phyloP scores from a whole-genome alignment of 2,888 invertebrate genomes.

The Caenorhabditis macrosperma region DNA sequence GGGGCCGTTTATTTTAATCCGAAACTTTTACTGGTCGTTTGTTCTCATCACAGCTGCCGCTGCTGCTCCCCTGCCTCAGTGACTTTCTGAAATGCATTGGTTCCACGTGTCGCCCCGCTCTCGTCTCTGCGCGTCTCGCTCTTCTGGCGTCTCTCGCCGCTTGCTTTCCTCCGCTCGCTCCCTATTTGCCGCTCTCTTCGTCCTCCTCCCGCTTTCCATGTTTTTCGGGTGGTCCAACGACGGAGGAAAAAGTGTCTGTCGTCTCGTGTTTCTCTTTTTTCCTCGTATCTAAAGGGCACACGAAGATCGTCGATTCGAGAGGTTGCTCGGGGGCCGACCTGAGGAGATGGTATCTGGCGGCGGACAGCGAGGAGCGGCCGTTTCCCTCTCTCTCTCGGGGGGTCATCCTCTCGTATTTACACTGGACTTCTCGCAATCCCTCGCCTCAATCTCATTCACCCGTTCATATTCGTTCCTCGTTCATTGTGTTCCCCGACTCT shows the following conservation, averaged over 20 bases:
- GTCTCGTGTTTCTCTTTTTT: constrained; percentile 13
- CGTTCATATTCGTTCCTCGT: constrained; percentile 9
- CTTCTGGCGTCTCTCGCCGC: constrained; percentile 12
- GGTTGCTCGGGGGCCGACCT: constrained; percentile 26
- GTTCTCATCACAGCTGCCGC: neutral
- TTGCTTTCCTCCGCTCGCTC: neutral
- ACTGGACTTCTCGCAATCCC: constrained; percentile 38
- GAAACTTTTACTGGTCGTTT: neutral
- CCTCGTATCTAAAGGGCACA: constrained; percentile 14
- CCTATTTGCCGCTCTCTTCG: constrained; percentile 11
- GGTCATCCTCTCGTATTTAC: constrained; percentile 38
- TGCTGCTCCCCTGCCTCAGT: neutral
- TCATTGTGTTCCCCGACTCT: constrained; percentile 10
- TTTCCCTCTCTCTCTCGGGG: no score
- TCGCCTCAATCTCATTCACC: constrained; percentile 33
- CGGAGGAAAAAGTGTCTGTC: constrained; percentile 35
- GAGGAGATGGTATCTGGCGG: constrained; percentile 43
- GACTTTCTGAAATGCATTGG: neutral
- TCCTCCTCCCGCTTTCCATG: neutral
- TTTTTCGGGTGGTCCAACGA: constrained; percentile 35
- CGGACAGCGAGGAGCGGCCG: constrained; percentile 42
- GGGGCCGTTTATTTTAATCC: neutral
- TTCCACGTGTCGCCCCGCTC: constrained; percentile 32
- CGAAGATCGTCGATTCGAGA: constrained; percentile 15
- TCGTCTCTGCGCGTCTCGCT: constrained; percentile 18